Conservation (phyloP, 2,797 vertebrate species). For the Choloepus didactylus region DNA sequence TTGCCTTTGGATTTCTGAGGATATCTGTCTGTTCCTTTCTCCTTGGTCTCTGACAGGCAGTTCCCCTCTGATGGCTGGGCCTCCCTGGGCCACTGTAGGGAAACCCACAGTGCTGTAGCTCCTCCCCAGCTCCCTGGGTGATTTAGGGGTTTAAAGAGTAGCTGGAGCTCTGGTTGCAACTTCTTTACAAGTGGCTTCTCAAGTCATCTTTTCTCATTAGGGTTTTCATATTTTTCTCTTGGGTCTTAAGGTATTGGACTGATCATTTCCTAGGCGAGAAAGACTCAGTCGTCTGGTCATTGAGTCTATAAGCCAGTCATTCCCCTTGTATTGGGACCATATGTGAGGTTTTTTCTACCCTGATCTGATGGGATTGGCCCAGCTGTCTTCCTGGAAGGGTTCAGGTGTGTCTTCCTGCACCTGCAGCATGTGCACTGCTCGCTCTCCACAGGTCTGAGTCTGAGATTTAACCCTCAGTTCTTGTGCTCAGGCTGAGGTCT, state of each 20-base stretch:
- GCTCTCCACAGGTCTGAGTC: too few relatives aligned
- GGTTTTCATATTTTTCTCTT: background rate
- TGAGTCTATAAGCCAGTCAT: background rate
- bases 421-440: fast-evolving
- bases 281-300: background rate
- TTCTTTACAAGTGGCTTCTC: background rate
- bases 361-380: background rate
- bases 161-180: fast-evolving
- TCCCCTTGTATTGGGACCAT: background rate
- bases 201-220: background rate
- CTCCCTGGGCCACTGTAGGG: background rate
- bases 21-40: background rate
- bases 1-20: background rate
- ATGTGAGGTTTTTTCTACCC: background rate
- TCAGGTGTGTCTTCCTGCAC: background rate
- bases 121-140: too few relatives aligned
- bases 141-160: background rate
- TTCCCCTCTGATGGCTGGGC: background rate
- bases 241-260: background rate
- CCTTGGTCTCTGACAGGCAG: background rate
- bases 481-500: too few relatives aligned
- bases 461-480: too few relatives aligned
- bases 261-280: background rate
- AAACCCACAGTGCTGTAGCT: background rate
- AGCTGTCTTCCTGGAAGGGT: background rate